phyloP scores from a whole-genome alignment of 2,888 invertebrate genomes.

The Horisme vitalbata region DNA sequence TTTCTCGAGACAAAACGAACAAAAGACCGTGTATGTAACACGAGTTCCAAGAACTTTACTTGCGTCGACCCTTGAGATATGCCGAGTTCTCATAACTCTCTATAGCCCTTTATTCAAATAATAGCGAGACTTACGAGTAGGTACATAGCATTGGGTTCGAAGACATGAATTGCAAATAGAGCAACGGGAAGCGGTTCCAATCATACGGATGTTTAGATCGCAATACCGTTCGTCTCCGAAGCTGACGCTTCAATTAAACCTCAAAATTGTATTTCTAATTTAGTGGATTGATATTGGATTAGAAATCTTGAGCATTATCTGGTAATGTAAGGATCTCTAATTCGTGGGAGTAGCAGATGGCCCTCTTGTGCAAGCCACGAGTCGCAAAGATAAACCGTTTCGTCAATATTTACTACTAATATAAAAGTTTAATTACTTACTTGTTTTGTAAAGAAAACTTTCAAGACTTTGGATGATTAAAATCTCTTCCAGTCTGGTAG shows the following conservation, averaged over 20 bases:
- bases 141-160: slow-evolving; percentile 39
- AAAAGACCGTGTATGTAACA: slow-evolving; percentile 15
- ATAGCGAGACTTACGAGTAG: slow-evolving; percentile 32
- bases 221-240: slow-evolving; percentile 50
- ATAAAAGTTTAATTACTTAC: slow-evolving; percentile 7
- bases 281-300: slow-evolving; percentile 39
- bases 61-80: slow-evolving; percentile 31
- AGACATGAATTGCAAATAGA: slow-evolving; percentile 64
- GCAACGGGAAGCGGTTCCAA: slow-evolving; percentile 52
- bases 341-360: slow-evolving; percentile 14
- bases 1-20: slow-evolving; percentile 17
- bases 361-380: slow-evolving; percentile 8
- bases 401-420: slow-evolving; percentile 18
- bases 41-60: slow-evolving; percentile 26
- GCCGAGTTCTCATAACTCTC: slow-evolving; percentile 34
- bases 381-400: slow-evolving; percentile 5
- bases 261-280: slow-evolving; percentile 53
- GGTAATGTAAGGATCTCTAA: slow-evolving; percentile 12
- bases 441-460: slow-evolving; percentile 9
- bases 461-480: slow-evolving; percentile 4
- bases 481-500: slow-evolving; percentile 12
- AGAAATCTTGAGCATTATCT: slow-evolving; percentile 13
- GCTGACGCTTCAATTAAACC: slow-evolving; percentile 60
- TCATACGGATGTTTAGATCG: slow-evolving; percentile 61
- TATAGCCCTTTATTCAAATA: slow-evolving; percentile 36